Percentiles rank a stretch among this genome's conserved stretches.
Conservation (phyloP, 2,888 invertebrate genomes). For the Scaptomyza flava region DNA sequence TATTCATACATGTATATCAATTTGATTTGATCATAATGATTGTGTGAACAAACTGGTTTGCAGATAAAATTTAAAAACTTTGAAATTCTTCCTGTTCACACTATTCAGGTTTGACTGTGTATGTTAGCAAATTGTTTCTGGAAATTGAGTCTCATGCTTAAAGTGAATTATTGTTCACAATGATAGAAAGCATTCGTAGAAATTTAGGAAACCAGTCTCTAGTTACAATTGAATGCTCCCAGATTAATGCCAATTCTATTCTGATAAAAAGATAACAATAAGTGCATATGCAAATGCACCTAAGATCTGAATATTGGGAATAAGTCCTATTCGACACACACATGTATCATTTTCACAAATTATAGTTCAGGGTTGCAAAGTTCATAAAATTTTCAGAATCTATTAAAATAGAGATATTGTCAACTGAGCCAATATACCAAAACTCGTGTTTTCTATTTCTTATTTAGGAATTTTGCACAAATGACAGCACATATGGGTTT, state of each 20-base stretch:
- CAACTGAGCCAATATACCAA: slow-evolving; percentile 1
- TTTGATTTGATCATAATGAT: no score
- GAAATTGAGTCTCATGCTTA: background rate
- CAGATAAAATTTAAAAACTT: no score
- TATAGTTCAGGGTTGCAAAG: background rate
- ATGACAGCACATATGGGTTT: slow-evolving; percentile 31
- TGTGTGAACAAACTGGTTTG: no score
- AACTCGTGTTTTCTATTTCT: slow-evolving; percentile 11
- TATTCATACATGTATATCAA: no score
- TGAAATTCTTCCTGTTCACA: no score
- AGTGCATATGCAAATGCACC: background rate
- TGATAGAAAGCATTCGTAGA: background rate
- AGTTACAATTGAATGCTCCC: background rate
- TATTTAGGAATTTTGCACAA: slow-evolving; percentile 23
- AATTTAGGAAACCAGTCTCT: background rate
- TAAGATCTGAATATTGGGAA: background rate
- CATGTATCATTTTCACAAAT: slow-evolving; percentile 1
- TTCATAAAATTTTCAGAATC: background rate
- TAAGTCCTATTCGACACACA: background rate
- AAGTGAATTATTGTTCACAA: background rate
- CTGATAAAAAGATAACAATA: background rate
- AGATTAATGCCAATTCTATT: background rate
- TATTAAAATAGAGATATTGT: background rate
- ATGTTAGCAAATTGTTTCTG: background rate
- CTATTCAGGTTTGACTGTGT: no score